Evolutionary conservation across 2,888 invertebrate species (phyloP).

Genomic region (Caenorhabditis plicata): DNA sequence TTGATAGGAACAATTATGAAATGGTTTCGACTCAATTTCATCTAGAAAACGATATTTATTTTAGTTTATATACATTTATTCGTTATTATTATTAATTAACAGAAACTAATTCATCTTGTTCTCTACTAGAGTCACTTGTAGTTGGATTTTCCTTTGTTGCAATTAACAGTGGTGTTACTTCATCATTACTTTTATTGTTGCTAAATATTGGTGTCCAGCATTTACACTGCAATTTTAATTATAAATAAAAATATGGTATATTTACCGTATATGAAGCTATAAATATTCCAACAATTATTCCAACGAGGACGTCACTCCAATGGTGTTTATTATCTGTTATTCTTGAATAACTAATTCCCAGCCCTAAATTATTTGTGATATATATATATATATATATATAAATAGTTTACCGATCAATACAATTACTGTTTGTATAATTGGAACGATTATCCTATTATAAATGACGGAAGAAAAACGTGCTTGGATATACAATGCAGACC

Average conservation of each 20-base stretch:
- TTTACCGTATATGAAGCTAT: constrained; percentile 64
- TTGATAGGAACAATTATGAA: no score
- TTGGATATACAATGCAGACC: constrained; percentile 47
- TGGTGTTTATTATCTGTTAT: constrained; percentile 96
- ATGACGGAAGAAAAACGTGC: constrained; percentile 28
- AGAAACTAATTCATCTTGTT: no score
- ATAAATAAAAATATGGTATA: not conserved
- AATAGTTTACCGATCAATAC: constrained; percentile 25
- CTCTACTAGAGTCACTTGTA: no score
- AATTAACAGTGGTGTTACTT: constrained; percentile 16
- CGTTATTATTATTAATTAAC: no score
- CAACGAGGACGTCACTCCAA: constrained; percentile 90
- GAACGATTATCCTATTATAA: constrained; percentile 32
- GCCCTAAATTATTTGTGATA: constrained; percentile 1
- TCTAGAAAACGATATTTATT: no score
- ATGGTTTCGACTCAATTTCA: no score
- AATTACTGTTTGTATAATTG: constrained; percentile 33
- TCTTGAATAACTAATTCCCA: constrained; percentile 71
- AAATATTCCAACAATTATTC: constrained; percentile 70
- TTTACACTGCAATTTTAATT: constrained; percentile 9
- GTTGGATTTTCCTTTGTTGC: no score
- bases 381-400: no score
- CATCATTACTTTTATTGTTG: constrained; percentile 11
- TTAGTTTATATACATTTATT: no score
- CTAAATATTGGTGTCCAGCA: constrained; percentile 27